Evolutionary conservation across 2,113 vertebrate species (phyloP), one percentile per base, ranked within the genome.

Genomic region (Apodemus speciosus): DNA sequence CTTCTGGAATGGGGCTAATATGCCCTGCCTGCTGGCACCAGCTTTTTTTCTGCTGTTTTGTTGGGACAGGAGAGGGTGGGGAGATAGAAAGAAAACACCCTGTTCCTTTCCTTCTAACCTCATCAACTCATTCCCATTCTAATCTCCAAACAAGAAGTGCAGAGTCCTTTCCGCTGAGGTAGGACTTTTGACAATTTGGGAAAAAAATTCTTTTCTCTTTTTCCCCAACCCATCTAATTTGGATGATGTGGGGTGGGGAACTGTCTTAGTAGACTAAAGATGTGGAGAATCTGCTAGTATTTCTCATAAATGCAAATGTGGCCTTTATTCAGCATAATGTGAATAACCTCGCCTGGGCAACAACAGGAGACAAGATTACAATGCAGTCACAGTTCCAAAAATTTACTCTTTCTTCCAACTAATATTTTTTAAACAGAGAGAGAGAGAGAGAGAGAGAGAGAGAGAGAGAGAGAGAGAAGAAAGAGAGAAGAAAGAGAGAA

Each of bases 261-360:
- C 58, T 95, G 64, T 89, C 73, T 86, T 96, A 94, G 92, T 88
- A 96, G 96, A 84, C 94, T 97, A 96, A 73, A 97, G 95, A 97
- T 97, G 96, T 87, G 72, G 81, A 72, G 96, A 97, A 98, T 98
- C 97, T 96, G 95, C 95, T 97, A 96, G 95, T 80, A 96, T 95
- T 98, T 98, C 98, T 98, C 92, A 2, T 97, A 98, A 98, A 98
- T 99, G 98, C 97, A 98, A 98, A 98, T 98, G 98, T 98, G 98
- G 97, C 98, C 98, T 99, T 98, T 98, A 97, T 98, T 98, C 97
- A 97, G 97, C 97, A 97, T 98, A 97, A 97, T 97, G 95, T 92
- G 97, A 98, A 98, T 97, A 96, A 96, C 95, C 97, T 95, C 95
- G 97, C 97, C 98, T 86, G 96, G 96, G 96, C 97, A 98, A 98